Evolutionary conservation across 2,113 vertebrate species (phyloP), one percentile per base, ranked within the genome.

Genomic region (Motacilla alba): DNA sequence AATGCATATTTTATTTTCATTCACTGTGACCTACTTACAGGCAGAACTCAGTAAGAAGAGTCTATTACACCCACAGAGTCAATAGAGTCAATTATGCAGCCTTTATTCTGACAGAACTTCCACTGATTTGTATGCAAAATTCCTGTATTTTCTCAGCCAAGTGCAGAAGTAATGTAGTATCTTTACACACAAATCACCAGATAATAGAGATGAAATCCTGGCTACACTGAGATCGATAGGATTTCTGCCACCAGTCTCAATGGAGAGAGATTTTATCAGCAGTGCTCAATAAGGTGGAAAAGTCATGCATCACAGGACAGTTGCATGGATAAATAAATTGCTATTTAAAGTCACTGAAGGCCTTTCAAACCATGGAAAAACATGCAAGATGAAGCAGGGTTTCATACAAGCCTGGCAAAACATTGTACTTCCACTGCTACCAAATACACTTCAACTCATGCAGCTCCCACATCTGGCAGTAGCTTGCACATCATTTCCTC

Each of bases 21-120:
- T 96, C 87, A 70, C 78, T 83, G 78, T 95, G 95, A 95, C 95
- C 93, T 96, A 96, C 81, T 95, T 94, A 91, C 55, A 86, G 60
- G 79, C 83, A 90, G 91, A 94, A 93, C 67, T 87, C 91, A 56
- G 89, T 58, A 76, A 87, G 90, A 69, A 60, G 75, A 47, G 53
- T 43, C 91, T 88, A 69, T 91, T 91, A 89, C 73, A 90, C 56
- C 53, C 93, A 62, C 52, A 75, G 78, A 93, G 94, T 94, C 93
- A 92, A 95, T 83, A 91, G 41, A 87, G 35, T 75, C 89, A 84
- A 88, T 93, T 89, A 87, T 82, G 62, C 75, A 90, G 93, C 63
- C 63, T 95, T 91, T 79, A 91, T 70, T 81, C 87, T 86, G 66
- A 92, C 69, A 89, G 78, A 95, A 82, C 63, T 74, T 83, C 30